A percentile compares a stretch with the other conserved stretches of the same genome.
These are phyloP conservation scores for Neoniphon sammara DNA, from an alignment of 2,797 vertebrate genomes.

Conservation along the genomic window DNA sequence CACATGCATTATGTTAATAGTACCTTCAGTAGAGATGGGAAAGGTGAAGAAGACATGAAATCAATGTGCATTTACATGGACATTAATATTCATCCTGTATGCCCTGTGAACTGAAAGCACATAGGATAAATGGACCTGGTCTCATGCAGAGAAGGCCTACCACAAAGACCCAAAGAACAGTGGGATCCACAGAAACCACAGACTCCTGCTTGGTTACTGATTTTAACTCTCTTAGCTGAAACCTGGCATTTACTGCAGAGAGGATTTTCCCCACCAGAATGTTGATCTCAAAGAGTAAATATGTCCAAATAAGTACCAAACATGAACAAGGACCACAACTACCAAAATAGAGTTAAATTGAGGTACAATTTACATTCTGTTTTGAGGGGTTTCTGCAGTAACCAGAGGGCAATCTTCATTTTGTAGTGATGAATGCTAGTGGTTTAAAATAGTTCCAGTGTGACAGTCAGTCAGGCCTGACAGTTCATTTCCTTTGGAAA, in stretches of 20 bases:
- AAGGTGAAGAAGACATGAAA: background rate
- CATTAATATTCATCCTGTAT: background rate
- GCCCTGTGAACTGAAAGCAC: background rate
- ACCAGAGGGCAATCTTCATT: no score
- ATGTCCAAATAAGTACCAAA: background rate
- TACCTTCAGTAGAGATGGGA: background rate
- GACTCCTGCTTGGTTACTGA: background rate
- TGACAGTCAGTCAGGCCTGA: no score
- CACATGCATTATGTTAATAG: background rate
- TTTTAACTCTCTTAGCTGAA: background rate
- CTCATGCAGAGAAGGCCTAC: background rate
- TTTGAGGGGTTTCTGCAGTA: no score
- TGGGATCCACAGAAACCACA: background rate
- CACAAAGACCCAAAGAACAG: background rate
- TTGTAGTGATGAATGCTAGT: background rate
- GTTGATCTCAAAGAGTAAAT: background rate
- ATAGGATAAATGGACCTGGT: conserved; percentile 1
- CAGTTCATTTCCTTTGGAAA: background rate
- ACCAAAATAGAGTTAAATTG: no score
- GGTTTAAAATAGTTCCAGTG: background rate
- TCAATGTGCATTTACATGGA: background rate
- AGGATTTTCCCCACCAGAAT: background rate
- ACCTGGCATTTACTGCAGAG: background rate
- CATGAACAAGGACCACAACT: no score
- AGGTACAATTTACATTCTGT: no score